Evolutionary conservation across 2,888 invertebrate genomes (phyloP).

Genomic region (Ennomos fuscantarius): DNA sequence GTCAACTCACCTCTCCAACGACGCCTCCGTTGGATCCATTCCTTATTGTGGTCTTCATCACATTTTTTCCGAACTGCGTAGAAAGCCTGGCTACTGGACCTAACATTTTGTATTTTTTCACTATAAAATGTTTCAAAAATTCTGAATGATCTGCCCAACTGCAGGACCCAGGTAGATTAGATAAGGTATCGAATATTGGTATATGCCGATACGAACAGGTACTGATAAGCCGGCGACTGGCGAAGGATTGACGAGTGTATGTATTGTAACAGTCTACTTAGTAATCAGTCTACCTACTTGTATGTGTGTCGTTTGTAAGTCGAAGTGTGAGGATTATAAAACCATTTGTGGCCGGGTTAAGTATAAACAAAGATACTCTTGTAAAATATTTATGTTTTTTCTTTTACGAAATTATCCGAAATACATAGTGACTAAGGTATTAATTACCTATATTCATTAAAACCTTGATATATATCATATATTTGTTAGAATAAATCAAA

Average conservation of each 20-base stretch:
- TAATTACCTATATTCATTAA: too few relatives aligned
- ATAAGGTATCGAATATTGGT: constrained; percentile 56
- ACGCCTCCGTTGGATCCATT: constrained; percentile 74
- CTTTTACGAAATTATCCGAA: too few relatives aligned
- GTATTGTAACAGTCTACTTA: too few relatives aligned
- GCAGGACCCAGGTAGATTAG: constrained; percentile 58
- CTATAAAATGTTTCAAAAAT: constrained; percentile 19
- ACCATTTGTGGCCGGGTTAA: background rate
- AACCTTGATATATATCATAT: too few relatives aligned
- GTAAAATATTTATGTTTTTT: too few relatives aligned
- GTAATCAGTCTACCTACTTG: constrained; percentile 6
- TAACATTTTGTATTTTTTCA: constrained; percentile 63
- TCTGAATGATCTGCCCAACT: constrained; percentile 42
- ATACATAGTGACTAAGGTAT: too few relatives aligned
- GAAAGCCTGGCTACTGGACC: constrained; percentile 72
- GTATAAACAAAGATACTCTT: too few relatives aligned
- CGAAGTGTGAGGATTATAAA: background rate
- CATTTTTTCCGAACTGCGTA: constrained; percentile 64
- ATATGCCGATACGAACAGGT: constrained; percentile 46
- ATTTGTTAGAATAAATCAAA: too few relatives aligned
- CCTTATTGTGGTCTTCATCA: constrained; percentile 66
- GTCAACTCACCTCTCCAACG: constrained; percentile 70
- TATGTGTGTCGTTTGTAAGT: constrained; percentile 26
- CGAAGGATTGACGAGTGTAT: constrained; percentile 25
- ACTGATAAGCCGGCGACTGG: constrained; percentile 48